Evolutionary conservation across 2,113 vertebrate genomes (phyloP).

Genomic region (Octodon degus): DNA sequence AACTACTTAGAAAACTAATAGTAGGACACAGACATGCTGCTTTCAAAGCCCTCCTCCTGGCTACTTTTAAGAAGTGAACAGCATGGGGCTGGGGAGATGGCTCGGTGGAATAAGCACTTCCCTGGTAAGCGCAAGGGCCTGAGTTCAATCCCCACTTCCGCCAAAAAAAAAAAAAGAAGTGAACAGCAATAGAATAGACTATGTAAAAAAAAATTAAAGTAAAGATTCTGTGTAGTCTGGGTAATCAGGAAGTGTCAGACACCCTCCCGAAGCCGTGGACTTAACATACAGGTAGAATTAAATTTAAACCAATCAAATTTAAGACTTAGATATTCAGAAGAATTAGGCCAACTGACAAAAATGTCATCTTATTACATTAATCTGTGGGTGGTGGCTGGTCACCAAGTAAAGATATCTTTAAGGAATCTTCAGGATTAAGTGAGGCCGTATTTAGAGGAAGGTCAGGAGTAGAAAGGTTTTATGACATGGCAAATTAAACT

Average conservation of each 20-base stretch:
- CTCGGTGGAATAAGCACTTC: too few species aligned
- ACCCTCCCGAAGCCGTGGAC: not conserved
- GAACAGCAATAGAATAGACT: not conserved
- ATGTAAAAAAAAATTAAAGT: not conserved
- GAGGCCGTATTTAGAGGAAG: not conserved
- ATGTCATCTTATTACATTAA: not conserved
- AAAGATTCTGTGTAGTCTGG: not conserved
- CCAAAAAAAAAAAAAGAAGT: not conserved
- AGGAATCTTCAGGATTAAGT: constrained; percentile 16
- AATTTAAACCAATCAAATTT: not conserved
- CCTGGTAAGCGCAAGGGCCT: too few species aligned
- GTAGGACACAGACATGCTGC: not conserved
- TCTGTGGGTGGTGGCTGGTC: not conserved
- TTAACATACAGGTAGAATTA: not conserved
- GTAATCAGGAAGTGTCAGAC: not conserved
- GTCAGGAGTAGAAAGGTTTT: constrained; percentile 7
- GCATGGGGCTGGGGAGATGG: not conserved
- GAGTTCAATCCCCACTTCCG: too few species aligned
- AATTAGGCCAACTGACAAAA: constrained; percentile 25
- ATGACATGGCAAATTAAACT: not conserved
- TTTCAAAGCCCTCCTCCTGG: not conserved
- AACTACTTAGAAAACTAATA: not conserved
- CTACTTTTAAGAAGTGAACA: not conserved
- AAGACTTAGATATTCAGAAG: constrained; percentile 24
- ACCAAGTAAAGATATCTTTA: not conserved